Evolutionary conservation across 2,797 vertebrate species (phyloP).

Genomic region (Brachyrhaphis roseni): DNA sequence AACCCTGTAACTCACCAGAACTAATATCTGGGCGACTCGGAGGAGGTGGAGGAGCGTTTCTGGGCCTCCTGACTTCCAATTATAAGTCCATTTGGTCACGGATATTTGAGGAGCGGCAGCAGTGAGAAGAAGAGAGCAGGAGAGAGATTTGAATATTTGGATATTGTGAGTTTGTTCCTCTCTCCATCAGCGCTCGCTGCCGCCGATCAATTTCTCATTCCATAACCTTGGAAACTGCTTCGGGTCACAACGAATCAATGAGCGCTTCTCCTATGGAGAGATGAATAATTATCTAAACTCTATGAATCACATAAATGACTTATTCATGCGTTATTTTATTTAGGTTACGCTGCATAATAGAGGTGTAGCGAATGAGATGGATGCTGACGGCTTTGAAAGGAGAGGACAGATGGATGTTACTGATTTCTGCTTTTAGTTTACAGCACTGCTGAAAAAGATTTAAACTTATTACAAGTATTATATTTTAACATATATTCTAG

Average conservation of each 20-base stretch:
- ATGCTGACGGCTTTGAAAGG: constrained; percentile 62
- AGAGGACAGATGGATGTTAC: constrained; percentile 34
- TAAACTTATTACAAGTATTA: not conserved
- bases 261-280: constrained; percentile 44
- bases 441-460: not conserved
- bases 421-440: constrained; percentile 14
- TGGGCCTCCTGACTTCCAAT: constrained; percentile 71
- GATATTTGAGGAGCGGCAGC: constrained; percentile 55
- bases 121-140: constrained; percentile 6
- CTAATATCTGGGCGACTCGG: constrained; percentile 62
- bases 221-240: constrained; percentile 65
- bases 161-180: constrained; percentile 45
- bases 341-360: constrained; percentile 59
- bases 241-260: constrained; percentile 70
- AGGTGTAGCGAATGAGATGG: constrained; percentile 63
- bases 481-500: too few species aligned
- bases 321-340: constrained; percentile 71
- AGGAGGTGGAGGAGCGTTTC: constrained; percentile 58
- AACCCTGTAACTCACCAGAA: constrained; percentile 64
- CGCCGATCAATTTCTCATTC: constrained; percentile 61
- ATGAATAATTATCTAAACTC: constrained; percentile 67
- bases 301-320: constrained; percentile 63
- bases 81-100: constrained; percentile 74
- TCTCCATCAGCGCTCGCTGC: constrained; percentile 38
- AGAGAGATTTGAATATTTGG: constrained; percentile 66